Conservation (phyloP, 2,113 vertebrate genomes). For the Menidia beryllina region DNA sequence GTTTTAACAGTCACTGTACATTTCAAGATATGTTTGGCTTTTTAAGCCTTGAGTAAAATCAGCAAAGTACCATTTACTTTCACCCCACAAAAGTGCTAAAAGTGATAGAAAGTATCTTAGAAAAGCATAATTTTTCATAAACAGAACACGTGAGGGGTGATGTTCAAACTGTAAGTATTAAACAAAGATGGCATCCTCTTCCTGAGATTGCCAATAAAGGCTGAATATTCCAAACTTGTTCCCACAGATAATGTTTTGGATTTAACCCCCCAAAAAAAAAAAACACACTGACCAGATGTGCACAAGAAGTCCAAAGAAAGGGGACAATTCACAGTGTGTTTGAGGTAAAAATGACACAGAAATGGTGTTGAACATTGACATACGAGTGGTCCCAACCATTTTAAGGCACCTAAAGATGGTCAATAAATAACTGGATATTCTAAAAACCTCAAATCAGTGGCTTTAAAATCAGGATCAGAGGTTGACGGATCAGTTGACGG, state of each 20-base stretch:
- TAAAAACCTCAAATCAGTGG: conserved; percentile 45
- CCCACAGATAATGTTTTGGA: neutral
- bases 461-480: conserved; percentile 22
- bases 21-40: neutral
- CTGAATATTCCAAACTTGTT: neutral
- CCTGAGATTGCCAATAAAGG: conserved; percentile 12
- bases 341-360: conserved; percentile 37
- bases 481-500: conserved; percentile 45
- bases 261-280: too few species aligned
- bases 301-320: conserved; percentile 5
- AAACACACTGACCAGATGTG: conserved; percentile 11
- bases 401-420: conserved; percentile 37
- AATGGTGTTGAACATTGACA: neutral
- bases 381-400: conserved; percentile 6
- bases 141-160: conserved; percentile 24
- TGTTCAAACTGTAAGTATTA: conserved; percentile 34
- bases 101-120: conserved; percentile 46
- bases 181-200: neutral
- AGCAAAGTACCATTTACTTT: neutral
- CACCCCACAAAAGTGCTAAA: conserved; percentile 42
- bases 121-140: neutral
- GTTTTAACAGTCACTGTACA: conserved; percentile 12
- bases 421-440: conserved; percentile 47
- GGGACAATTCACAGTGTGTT: conserved; percentile 43
- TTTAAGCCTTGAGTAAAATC: neutral